Evolutionary conservation across 2,888 invertebrate genomes (phyloP), one percentile per base, ranked within the genome.

Genomic region (Agrochola macilenta): DNA sequence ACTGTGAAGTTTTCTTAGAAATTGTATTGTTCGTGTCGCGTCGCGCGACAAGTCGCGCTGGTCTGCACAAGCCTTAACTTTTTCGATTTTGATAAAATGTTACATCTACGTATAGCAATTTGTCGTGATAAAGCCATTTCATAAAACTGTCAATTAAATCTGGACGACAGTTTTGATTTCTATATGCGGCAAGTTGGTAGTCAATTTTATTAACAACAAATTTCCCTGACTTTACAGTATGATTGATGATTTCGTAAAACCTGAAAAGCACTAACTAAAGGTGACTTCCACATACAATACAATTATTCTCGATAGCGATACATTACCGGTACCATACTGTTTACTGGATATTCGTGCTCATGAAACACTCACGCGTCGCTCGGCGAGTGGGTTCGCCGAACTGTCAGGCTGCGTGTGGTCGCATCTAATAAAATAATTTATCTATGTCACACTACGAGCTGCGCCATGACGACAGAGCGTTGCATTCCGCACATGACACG

Each of bases 401-500:
- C 87, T 77, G 83, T 71, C 80, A 76, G 85, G 73, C 74, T 86
- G 88, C 87, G 90, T 91, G 89, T 90, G 90, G 89, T 89, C 89
- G 86, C 78, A 69, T 80, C 73, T 78, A 84, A 78, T 82, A 87
- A 84, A 84, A 82, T 79, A 87, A 83, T 78, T 75, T 81, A 83
- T 84, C 81, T 86, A 86, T 82, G 80, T 71, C 84, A 69, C 76
- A 74, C 49, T 65, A 60, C 65, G 64, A 81, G 70, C 58, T 46
- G 61, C 69, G 65, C 52, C 57, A 58, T 73, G 74, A 70, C 69
- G 73, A 65, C 74, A 61, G 74, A 74, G 69, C 82, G 68, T 64
- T 87, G 82, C 81, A 85, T 82, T 81, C 78, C 68, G 61, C 63
- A 81, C 63, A 78, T 83, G 68, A 74, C 69, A 79, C 76, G 77